Percentiles rank a stretch among this genome's conserved stretches.
Evolutionary conservation across 2,113 vertebrate genomes (phyloP).

Genomic region (Pavo muticus): DNA sequence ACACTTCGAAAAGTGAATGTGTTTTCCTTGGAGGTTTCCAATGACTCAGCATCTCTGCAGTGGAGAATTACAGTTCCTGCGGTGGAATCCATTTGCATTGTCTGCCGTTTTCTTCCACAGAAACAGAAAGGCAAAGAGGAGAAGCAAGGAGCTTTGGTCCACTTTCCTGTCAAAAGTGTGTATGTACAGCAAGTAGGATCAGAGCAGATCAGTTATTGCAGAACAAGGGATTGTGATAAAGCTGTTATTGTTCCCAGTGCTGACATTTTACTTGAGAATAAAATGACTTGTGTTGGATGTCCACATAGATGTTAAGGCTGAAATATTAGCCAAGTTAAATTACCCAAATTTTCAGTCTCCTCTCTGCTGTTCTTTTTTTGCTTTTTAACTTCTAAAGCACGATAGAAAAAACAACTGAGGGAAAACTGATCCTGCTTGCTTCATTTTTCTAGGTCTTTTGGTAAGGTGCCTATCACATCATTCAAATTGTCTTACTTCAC

Average conservation of each 20-base stretch:
- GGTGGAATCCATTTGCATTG: neutral
- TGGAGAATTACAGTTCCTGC: neutral
- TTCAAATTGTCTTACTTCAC: neutral
- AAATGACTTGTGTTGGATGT: neutral
- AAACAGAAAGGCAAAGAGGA: neutral
- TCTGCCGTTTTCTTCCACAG: neutral
- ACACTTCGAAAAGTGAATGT: neutral
- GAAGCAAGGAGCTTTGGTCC: neutral
- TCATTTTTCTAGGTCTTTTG: neutral
- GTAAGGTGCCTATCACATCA: neutral
- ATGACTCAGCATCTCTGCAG: conserved; percentile 1
- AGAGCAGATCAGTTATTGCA: neutral
- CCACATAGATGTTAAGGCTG: neutral
- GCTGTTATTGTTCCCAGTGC: neutral
- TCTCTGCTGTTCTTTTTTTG: neutral
- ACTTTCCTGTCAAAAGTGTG: neutral
- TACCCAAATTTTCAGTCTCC: neutral
- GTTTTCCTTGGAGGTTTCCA: neutral
- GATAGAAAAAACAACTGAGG: neutral
- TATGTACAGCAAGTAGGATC: neutral
- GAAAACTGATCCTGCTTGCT: neutral
- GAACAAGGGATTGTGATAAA: neutral
- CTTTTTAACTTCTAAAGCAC: neutral
- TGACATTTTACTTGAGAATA: neutral
- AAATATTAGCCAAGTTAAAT: conserved; percentile 1